These are phyloP conservation scores for Eubasilissa regina DNA, from an alignment of 1,140 invertebrate genomes.

Conservation along the genomic window DNA sequence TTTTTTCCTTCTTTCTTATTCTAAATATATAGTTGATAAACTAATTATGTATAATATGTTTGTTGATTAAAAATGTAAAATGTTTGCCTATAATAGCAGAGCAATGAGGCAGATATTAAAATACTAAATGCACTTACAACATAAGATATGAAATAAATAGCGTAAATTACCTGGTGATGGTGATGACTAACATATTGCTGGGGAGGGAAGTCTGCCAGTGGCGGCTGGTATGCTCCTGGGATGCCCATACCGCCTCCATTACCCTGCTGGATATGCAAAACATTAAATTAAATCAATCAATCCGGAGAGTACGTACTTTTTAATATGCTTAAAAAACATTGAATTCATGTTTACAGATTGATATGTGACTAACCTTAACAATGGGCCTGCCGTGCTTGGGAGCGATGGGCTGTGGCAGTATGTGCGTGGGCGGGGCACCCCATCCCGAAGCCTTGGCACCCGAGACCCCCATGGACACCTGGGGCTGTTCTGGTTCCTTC, in stretches of 20 bases:
- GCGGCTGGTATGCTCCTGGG: constrained; percentile 63
- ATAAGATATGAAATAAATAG: no score
- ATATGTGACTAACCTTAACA: constrained; percentile 66
- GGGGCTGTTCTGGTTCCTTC: constrained; percentile 76
- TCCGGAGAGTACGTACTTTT: not conserved
- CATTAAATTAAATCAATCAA: not conserved
- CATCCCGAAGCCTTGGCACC: constrained; percentile 63
- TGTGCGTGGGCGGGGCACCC: constrained; percentile 65
- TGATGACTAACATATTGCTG: constrained; percentile 66
- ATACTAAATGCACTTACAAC: no score
- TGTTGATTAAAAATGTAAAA: no score
- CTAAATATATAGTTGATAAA: no score
- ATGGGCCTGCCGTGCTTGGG: constrained; percentile 69
- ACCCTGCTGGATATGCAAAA: constrained; percentile 37
- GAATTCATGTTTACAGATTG: not conserved
- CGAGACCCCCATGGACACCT: constrained; percentile 60
- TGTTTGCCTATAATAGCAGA: no score
- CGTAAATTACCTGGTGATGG: constrained; percentile 63
- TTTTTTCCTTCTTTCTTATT: no score
- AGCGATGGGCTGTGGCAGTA: constrained; percentile 50
- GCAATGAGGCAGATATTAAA: no score
- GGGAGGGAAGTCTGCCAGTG: constrained; percentile 63
- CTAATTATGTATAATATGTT: no score
- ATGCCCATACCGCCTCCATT: constrained; percentile 56
- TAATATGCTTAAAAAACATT: no score